These are phyloP conservation scores for Drosophila serrata DNA, from an alignment of 1,140 invertebrate species.

Conservation along the genomic window DNA sequence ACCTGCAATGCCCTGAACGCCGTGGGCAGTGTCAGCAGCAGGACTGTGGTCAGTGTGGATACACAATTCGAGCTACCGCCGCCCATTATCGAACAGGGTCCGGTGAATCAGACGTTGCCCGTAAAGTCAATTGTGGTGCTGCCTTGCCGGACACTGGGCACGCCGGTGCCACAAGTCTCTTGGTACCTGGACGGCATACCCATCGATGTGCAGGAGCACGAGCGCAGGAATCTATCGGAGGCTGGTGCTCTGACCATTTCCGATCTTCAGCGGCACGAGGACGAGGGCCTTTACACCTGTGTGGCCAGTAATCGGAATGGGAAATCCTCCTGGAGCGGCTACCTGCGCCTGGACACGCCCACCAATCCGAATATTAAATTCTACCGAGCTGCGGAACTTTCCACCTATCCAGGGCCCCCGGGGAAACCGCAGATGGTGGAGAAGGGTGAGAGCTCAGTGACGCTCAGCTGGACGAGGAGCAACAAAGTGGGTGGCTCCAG, in stretches of 20 bases:
- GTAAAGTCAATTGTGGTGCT: constrained; percentile 91
- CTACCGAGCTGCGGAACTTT: constrained; percentile 91
- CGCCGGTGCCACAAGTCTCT: constrained; percentile 91
- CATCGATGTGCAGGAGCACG: constrained; percentile 87
- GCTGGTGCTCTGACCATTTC: constrained; percentile 90
- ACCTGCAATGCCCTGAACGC: constrained; percentile 93
- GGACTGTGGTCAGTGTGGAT: constrained; percentile 91
- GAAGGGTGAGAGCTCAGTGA: constrained; percentile 91
- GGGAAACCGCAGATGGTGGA: constrained; percentile 91
- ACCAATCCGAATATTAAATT: constrained; percentile 94
- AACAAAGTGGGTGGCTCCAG: constrained; percentile 92
- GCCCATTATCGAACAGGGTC: constrained; percentile 94
- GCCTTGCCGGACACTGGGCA: constrained; percentile 91
- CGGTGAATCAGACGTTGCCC: constrained; percentile 95
- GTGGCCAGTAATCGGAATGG: constrained; percentile 93
- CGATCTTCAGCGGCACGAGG: constrained; percentile 90
- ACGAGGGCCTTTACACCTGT: constrained; percentile 93
- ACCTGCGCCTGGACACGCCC: constrained; percentile 91
- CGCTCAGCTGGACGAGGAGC: constrained; percentile 92
- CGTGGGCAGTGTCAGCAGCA: constrained; percentile 91
- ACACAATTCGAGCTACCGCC: constrained; percentile 93
- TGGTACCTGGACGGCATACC: constrained; percentile 94
- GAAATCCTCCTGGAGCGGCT: constrained; percentile 93
- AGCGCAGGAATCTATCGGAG: constrained; percentile 89
- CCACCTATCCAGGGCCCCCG: constrained; percentile 92